phyloP scores from a whole-genome alignment of 2,113 vertebrate species.

The Trochalopteron elliotii region DNA sequence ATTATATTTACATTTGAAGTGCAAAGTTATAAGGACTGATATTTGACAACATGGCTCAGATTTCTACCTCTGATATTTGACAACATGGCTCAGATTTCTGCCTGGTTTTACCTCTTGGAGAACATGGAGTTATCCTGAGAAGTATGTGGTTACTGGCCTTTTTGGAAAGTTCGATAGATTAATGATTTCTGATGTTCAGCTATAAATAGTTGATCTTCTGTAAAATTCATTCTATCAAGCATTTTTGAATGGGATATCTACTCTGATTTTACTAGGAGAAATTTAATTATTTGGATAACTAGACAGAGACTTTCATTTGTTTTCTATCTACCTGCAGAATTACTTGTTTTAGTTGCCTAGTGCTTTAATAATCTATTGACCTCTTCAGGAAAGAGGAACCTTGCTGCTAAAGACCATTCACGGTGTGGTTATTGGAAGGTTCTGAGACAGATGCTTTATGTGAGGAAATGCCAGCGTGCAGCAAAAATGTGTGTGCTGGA shows the following conservation, averaged over 20 bases:
- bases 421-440: background rate
- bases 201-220: background rate
- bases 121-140: background rate
- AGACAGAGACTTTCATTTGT: background rate
- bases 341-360: background rate
- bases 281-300: background rate
- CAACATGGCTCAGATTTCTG: background rate
- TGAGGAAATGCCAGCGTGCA: background rate
- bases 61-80: background rate
- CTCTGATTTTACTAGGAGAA: background rate
- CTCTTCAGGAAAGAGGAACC: background rate
- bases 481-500: background rate
- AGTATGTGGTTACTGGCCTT: background rate
- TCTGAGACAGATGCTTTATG: background rate
- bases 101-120: background rate
- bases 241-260: background rate
- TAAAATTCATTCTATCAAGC: background rate
- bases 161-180: background rate
- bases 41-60: background rate
- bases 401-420: background rate
- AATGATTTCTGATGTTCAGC: background rate
- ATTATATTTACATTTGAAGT: constrained; percentile 25
- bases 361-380: background rate
- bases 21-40: background rate
- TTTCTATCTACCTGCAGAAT: background rate